These are phyloP conservation scores for Brevimyrus niger DNA, from an alignment of 2,113 vertebrate genomes.

Conservation along the genomic window DNA sequence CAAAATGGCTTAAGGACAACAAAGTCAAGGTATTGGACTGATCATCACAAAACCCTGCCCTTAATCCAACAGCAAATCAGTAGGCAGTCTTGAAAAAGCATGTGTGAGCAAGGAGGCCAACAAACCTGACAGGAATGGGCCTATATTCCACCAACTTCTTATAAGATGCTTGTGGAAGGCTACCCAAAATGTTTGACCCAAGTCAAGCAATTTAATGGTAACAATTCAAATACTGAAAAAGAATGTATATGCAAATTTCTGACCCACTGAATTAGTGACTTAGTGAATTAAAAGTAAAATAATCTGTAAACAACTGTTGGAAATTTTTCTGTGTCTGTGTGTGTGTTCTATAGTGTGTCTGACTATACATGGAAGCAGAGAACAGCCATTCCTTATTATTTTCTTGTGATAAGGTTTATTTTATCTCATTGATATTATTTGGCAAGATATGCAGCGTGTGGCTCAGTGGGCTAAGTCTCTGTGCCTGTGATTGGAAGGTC, in stretches of 20 bases:
- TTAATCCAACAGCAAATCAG: neutral
- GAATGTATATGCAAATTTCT: too few relatives aligned
- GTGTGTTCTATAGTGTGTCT: neutral
- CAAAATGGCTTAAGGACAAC: neutral
- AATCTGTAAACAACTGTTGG: too few relatives aligned
- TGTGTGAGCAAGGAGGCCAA: neutral
- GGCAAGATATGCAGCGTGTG: neutral
- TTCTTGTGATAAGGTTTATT: neutral
- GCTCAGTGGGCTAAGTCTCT: neutral
- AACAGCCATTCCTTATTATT: neutral
- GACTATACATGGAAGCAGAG: neutral
- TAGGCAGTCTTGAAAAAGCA: neutral
- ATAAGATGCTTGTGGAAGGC: too few relatives aligned
- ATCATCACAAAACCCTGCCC: neutral
- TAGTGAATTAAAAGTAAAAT: too few relatives aligned
- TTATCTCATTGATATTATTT: neutral
- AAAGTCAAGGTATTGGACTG: neutral
- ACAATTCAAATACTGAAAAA: too few relatives aligned
- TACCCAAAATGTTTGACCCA: too few relatives aligned
- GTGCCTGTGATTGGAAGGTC: neutral
- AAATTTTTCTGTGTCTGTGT: too few relatives aligned
- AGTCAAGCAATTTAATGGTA: too few relatives aligned
- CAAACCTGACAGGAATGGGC: neutral
- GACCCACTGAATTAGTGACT: too few relatives aligned
- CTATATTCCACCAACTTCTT: too few relatives aligned